Base-by-base conservation (phyloP, 2,797 vertebrate species). In the Channa striata region DNA sequence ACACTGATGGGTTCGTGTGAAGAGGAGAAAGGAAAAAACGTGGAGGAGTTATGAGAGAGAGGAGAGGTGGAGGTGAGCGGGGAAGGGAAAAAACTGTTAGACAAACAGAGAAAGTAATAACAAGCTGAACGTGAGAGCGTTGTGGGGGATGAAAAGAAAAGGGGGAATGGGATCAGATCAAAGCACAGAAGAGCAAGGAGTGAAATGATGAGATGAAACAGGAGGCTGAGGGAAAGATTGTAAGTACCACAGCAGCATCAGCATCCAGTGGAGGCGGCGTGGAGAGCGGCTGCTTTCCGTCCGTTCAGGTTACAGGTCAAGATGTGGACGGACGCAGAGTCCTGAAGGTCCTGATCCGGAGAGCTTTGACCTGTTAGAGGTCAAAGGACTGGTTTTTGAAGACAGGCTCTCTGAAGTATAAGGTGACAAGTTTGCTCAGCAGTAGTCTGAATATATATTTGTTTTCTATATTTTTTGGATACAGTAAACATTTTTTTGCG, bases 101-200 rank as follows among this genome's bases (percentile, higher is more conserved):
- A 87, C 81, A 93, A 93, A 93, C 85, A 91, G 73, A 74, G 60
- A 80, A 87, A 86, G 84, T 83, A 89, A 90, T 89, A 90, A 87
- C 68, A 69, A 72, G 67, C 43, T n/a, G 86, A 83, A 80, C 11
- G 59, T 74, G 71, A 69, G 68, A 84, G 73, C 51, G 62, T 64
- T 36, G 71, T 54, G 74, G 62, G 44, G 72, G 85, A 82, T 78
- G 81, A 85, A 89, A 90, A 82, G 68, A 73, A 82, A 50, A 14
- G 6, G 50, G 43, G 80, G 77, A 67, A 81, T 11, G 58, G 78
- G 72, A 76, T 72, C 37, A 67, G 84, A 91, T 91, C 81, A 88
- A 88, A 93, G 87, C 40, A 8, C 36, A n/a, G 71, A n/a, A 59
- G 80, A 76, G 57, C 8, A 49, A 73, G 53, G 57, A 85, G 77